A percentile compares a stretch with the other conserved stretches of the same genome.
Evolutionary conservation across 2,113 vertebrate species (phyloP).

Genomic region (Aix galericulata): DNA sequence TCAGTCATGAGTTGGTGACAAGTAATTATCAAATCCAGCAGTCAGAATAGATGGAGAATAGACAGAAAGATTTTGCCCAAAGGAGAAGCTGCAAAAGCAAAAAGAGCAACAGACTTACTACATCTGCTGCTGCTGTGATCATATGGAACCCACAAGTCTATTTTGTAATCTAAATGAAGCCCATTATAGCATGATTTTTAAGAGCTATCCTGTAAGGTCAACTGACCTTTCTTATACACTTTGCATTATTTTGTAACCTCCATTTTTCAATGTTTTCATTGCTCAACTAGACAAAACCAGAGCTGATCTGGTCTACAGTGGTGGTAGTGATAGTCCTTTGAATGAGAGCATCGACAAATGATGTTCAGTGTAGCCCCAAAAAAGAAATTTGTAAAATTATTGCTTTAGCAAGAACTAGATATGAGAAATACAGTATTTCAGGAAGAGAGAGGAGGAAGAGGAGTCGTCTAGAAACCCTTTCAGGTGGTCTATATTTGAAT

Average conservation of each 20-base stretch:
- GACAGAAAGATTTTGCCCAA: neutral
- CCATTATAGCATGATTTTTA: neutral
- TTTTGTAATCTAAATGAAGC: neutral
- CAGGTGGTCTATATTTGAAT: neutral
- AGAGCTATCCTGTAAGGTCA: neutral
- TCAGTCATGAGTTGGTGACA: neutral
- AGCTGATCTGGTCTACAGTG: neutral
- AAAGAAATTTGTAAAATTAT: neutral
- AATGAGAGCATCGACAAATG: neutral
- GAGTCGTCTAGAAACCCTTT: neutral
- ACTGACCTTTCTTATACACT: neutral
- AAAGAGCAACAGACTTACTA: neutral
- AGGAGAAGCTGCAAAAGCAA: neutral
- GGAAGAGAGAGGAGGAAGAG: neutral
- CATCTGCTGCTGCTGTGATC: neutral
- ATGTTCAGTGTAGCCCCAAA: neutral
- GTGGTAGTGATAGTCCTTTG: neutral
- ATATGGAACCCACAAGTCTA: neutral
- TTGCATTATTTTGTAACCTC: neutral
- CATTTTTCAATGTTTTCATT: neutral
- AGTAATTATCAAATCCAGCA: constrained; percentile 3
- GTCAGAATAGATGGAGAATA: neutral
- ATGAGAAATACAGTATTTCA: neutral
- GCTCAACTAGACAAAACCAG: neutral
- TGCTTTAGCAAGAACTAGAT: neutral